These are phyloP conservation scores for Pollenia griseotomentosa DNA, from an alignment of 2,888 invertebrate species.

Conservation along the genomic window DNA sequence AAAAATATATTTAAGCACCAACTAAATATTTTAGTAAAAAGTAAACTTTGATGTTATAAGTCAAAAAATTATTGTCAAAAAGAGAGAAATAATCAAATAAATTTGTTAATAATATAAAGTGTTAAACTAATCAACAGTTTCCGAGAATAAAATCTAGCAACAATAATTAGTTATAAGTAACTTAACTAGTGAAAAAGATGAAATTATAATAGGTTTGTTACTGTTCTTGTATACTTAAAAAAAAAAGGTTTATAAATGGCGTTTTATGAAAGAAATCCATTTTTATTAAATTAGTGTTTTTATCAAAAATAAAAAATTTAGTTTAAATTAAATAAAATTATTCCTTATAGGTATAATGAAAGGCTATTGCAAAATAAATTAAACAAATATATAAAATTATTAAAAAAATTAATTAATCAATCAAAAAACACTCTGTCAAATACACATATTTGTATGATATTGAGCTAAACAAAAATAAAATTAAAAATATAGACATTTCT, in stretches of 20 bases:
- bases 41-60: background rate
- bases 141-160: constrained; percentile 15
- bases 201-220: no score
- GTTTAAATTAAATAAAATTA: no score
- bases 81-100: background rate
- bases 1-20: background rate
- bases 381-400: background rate
- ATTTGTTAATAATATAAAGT: background rate
- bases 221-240: no score
- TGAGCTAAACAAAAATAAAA: constrained; percentile 28
- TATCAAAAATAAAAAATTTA: no score
- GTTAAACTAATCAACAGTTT: constrained; percentile 28
- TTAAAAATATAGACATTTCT: background rate
- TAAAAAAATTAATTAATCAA: constrained; percentile 4
- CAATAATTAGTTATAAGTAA: background rate
- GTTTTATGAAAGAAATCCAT: no score
- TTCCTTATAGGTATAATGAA: no score
- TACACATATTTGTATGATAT: constrained; percentile 11
- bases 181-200: background rate
- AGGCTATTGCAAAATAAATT: background rate
- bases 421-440: constrained; percentile 13
- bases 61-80: constrained; percentile 10
- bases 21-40: background rate
- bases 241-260: no score
- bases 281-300: no score